phyloP scores from a whole-genome alignment of 2,797 vertebrate genomes.

The Enoplosus armatus region DNA sequence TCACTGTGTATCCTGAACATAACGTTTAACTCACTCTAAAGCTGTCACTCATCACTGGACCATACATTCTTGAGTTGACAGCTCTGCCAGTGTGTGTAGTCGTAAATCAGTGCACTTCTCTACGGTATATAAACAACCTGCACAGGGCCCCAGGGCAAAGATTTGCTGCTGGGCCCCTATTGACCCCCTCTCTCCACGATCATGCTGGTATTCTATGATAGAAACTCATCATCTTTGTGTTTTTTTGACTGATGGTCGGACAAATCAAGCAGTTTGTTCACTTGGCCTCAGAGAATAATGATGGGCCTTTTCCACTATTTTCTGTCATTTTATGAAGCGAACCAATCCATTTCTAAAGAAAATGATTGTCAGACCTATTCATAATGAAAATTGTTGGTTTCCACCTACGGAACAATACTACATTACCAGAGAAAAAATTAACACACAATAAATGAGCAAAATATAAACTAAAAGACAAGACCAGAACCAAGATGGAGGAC shows the following conservation, averaged over 20 bases:
- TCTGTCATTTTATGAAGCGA: too few species aligned
- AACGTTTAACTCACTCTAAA: not conserved
- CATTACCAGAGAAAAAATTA: too few species aligned
- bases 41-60: conserved; percentile 4
- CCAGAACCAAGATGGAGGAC: too few species aligned
- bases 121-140: not conserved
- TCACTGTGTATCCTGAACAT: too few species aligned
- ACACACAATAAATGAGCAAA: too few species aligned
- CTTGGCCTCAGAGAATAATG: not conserved
- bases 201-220: too few species aligned
- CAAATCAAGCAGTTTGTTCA: not conserved
- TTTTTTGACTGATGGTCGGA: not conserved
- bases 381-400: not conserved
- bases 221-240: not conserved
- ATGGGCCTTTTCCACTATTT: too few species aligned
- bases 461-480: too few species aligned
- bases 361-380: not conserved
- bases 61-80: not conserved
- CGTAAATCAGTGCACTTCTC: too few species aligned
- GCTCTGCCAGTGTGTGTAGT: too few species aligned
- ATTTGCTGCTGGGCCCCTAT: not conserved
- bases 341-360: not conserved
- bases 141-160: not conserved
- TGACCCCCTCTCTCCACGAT: not conserved
- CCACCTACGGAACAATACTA: not conserved